phyloP scores from a whole-genome alignment of 35 echinoderm and acorn worm species.

The Nesometra sesokonis region DNA sequence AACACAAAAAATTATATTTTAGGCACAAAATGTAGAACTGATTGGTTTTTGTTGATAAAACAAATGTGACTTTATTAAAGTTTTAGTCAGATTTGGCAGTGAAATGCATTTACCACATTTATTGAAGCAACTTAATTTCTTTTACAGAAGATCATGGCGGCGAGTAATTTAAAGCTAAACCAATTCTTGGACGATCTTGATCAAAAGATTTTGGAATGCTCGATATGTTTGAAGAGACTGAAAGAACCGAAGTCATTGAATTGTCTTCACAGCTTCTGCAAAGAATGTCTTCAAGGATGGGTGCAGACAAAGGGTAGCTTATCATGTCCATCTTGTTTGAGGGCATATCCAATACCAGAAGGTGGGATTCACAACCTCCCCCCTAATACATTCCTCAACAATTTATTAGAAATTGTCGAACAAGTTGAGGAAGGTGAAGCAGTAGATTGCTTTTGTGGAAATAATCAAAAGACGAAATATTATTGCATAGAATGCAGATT shows the following conservation, averaged over 20 bases:
- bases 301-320: not conserved
- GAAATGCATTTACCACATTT: too few relatives aligned
- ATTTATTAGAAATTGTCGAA: not conserved
- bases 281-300: not conserved
- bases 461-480: not conserved
- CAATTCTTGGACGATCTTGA: not conserved
- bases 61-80: too few relatives aligned
- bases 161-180: too few relatives aligned
- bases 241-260: not conserved
- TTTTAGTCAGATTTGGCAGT: too few relatives aligned
- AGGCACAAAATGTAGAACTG: too few relatives aligned
- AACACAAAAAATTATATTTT: too few relatives aligned
- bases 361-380: not conserved
- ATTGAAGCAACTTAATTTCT: too few relatives aligned
- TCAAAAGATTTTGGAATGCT: not conserved
- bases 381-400: not conserved
- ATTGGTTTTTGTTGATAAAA: too few relatives aligned
- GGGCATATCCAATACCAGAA: not conserved
- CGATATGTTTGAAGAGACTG: not conserved
- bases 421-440: not conserved
- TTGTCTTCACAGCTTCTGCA: not conserved
- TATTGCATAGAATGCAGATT: not conserved
- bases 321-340: not conserved
- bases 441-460: not conserved
- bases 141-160: too few relatives aligned